Conservation (phyloP, 1,140 invertebrate species). For the Caerostris extrusa region DNA sequence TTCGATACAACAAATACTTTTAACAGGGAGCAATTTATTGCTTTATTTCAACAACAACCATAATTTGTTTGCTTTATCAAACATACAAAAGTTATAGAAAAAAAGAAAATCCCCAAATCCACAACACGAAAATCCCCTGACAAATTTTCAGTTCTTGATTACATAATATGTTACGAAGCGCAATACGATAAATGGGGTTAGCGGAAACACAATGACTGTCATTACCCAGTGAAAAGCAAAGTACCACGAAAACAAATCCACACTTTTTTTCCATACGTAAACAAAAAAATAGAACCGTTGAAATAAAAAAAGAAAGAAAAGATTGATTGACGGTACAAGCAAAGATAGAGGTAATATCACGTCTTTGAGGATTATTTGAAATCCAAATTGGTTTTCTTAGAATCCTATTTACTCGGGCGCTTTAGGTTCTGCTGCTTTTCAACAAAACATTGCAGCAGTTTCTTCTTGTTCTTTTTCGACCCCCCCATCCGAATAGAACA, state of each 20-base stretch:
- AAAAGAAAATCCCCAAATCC: not conserved
- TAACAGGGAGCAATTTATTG: not conserved
- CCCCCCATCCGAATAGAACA: not conserved
- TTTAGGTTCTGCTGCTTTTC: not conserved
- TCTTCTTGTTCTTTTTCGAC: not conserved
- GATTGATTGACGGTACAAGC: constrained; percentile 19
- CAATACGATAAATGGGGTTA: not conserved
- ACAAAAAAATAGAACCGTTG: not conserved
- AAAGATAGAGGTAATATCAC: constrained; percentile 37
- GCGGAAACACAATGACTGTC: constrained; percentile 18
- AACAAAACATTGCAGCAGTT: not conserved
- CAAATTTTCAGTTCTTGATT: not conserved
- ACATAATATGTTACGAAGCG: constrained; percentile 4
- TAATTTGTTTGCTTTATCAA: not conserved
- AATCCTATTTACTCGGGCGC: constrained; percentile 29
- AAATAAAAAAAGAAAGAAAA: not conserved
- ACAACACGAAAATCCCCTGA: not conserved
- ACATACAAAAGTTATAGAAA: not conserved
- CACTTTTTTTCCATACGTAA: not conserved
- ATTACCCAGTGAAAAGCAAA: not conserved
- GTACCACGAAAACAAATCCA: not conserved
- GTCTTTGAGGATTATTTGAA: not conserved
- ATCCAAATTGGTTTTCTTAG: constrained; percentile 17
- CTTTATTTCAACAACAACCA: not conserved
- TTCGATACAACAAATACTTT: not conserved